phyloP scores from a whole-genome alignment of 2,888 invertebrate species.

The Dermolepida albohirtum region DNA sequence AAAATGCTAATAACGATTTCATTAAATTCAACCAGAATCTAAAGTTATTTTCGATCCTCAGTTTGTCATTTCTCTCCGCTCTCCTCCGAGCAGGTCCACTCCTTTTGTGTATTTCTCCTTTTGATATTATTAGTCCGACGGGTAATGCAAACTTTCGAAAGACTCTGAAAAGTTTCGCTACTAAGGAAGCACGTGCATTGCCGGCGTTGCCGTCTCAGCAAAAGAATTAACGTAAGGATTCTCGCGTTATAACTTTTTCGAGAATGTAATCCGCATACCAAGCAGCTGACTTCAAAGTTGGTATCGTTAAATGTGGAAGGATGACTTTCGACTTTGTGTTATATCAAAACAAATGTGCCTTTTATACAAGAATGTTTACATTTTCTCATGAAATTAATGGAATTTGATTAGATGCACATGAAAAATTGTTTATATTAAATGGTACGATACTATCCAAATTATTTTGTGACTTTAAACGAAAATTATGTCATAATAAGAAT shows the following conservation, averaged over 20 bases:
- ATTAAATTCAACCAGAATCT: not conserved
- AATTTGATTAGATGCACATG: no score
- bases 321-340: no score
- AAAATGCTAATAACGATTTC: not conserved
- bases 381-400: no score
- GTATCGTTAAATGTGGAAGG: no score
- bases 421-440: no score
- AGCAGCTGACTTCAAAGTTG: not conserved
- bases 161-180: constrained; percentile 18
- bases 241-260: constrained; percentile 25
- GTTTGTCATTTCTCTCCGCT: constrained; percentile 1
- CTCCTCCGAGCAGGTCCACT: constrained; percentile 6
- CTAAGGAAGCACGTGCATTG: constrained; percentile 1
- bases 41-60: constrained; percentile 4
- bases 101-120: constrained; percentile 10
- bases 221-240: constrained; percentile 25
- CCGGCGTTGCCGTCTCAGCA: not conserved
- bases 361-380: no score
- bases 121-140: constrained; percentile 21
- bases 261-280: constrained; percentile 22
- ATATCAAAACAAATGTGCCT: no score
- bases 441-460: no score
- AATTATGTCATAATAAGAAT: no score
- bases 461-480: no score
- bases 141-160: constrained; percentile 11